Base-by-base conservation (phyloP, 1,140 invertebrate species). In the Formica selysi region DNA sequence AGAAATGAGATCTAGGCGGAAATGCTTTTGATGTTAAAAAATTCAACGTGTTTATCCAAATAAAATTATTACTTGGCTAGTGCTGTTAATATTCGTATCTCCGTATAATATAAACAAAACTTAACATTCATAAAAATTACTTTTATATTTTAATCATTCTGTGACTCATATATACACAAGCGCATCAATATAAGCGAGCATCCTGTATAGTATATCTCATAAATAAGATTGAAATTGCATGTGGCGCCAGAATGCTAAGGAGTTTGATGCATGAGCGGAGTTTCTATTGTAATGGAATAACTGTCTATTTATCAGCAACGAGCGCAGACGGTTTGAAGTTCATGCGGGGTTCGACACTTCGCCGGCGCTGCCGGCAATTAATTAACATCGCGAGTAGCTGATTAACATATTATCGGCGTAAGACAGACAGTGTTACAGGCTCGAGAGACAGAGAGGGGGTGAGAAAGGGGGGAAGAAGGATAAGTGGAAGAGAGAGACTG, bases 381-480 rank as follows among this genome's bases (percentile, higher is more conserved):
- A 92, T 92, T 93, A 93, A 93, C 91, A 92, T 91, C 81, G 87
- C 86, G 89, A 91, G 80, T 85, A 85, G 87, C 87, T 92, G 89
- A 93, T 93, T 93, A 93, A 90, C 92, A 92, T 92, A 92, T 92
- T 92, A 92, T 93, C 92, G 91, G 86, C 78, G 84, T 89, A 92
- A 91, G 88, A 86, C 91, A 92, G 92, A 68, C 92, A 61, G 10
- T 62, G 74, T 51, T 83, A 38, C 54, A 51, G 44, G 8, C 26
- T 79, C 8, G 26, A 38, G 67, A 85, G 51, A 62, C 41, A 36
- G 19, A 54, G 80, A 48, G 57, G 29, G n/a, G 62, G 22, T 48
- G 41, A 29, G 64, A 73, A 32, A 29, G 51, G 8, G 5, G 38
- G 38, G 29, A 32, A 22, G 73, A n/a, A 7, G 51, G n/a, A 7